Base-by-base conservation (phyloP, 1,140 invertebrate species). In the Lepidurus packardi region DNA sequence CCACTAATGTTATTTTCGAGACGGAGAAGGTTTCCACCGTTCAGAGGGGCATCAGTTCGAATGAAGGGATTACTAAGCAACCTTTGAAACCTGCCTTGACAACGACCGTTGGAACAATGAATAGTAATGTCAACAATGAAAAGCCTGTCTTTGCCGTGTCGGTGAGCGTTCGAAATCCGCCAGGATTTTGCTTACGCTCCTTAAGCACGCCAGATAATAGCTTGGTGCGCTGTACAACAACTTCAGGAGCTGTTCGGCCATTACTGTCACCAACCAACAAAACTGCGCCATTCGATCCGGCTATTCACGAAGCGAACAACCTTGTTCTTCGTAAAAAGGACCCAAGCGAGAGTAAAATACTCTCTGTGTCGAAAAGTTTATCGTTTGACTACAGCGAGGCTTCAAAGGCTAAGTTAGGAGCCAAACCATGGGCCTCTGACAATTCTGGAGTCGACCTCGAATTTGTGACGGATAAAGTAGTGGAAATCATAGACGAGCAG, bases 401-500 rank as follows among this genome's bases (percentile, higher is more conserved):
- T 7, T 34, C 11, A 8, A 76, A 44, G 24, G 7, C 34, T 7
- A 43, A 43, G 24, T 13, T 10, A 24, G 41, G 47, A 25, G n/a
- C 43, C 42, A n/a, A 76, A n/a, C 13, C 43, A 21, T 34, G 42
- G 75, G 24, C 45, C 41, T 65, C 44, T 1, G 44, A 65, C 42
- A 45, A n/a, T 77, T 45, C 75, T 25, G 75, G 16, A 13, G 53
- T 53, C 43, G 43, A 42, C 44, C 25, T 11, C 13, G 76, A 77
- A 44, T 53, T 65, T 1, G 7, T 65, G 53, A 13, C 53, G 6
- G 53, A 65, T n/a, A 65, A 65, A 65, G 53, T 65, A 1, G 53
- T 44, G 11, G 41, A 77, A n/a, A 78, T 65, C 10, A 73, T 44
- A 65, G 73, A 78, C 43, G 73, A 41, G n/a, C 53, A 78, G 7